phyloP scores from a whole-genome alignment of 1,140 invertebrate species.

The Leguminivora glycinivorella region DNA sequence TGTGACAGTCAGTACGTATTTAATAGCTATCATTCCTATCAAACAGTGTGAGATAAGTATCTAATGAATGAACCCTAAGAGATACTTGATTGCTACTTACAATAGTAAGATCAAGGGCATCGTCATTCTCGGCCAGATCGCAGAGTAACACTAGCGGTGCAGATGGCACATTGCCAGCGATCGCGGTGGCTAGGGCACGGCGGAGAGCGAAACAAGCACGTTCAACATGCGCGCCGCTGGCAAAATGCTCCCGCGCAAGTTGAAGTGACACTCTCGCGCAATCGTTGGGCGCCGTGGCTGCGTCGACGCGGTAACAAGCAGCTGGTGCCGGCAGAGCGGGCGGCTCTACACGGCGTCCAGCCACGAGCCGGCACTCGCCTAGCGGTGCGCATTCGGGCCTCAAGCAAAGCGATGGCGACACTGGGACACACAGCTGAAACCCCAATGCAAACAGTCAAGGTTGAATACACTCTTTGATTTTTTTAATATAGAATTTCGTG shows the following conservation, averaged over 20 bases:
- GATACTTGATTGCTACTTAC: constrained; percentile 84
- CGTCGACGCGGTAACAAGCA: constrained; percentile 89
- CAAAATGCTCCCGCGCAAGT: constrained; percentile 84
- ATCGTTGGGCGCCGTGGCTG: constrained; percentile 82
- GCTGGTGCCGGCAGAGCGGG: constrained; percentile 86
- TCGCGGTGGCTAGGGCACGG: constrained; percentile 82
- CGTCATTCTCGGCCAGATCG: constrained; percentile 89
- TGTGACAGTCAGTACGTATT: too few relatives aligned
- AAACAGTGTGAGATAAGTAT: too few relatives aligned
- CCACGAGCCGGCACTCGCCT: constrained; percentile 89
- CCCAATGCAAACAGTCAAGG: too few relatives aligned
- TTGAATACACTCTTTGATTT: too few relatives aligned
- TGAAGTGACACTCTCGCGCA: constrained; percentile 89
- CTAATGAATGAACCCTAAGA: too few relatives aligned
- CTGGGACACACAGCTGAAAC: constrained; percentile 86
- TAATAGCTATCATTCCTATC: too few relatives aligned
- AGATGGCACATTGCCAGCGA: constrained; percentile 66
- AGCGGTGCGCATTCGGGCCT: constrained; percentile 87
- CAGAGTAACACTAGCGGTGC: constrained; percentile 87
- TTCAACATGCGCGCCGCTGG: constrained; percentile 87
- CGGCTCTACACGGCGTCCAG: constrained; percentile 86
- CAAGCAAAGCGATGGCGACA: constrained; percentile 87
- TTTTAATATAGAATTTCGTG: too few relatives aligned
- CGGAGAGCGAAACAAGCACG: constrained; percentile 87
- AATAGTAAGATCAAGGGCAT: constrained; percentile 92